A percentile compares a stretch with the other conserved stretches of the same genome.
These are phyloP conservation scores for Cervus canadensis DNA, from an alignment of 2,113 vertebrate species.

Conservation along the genomic window DNA sequence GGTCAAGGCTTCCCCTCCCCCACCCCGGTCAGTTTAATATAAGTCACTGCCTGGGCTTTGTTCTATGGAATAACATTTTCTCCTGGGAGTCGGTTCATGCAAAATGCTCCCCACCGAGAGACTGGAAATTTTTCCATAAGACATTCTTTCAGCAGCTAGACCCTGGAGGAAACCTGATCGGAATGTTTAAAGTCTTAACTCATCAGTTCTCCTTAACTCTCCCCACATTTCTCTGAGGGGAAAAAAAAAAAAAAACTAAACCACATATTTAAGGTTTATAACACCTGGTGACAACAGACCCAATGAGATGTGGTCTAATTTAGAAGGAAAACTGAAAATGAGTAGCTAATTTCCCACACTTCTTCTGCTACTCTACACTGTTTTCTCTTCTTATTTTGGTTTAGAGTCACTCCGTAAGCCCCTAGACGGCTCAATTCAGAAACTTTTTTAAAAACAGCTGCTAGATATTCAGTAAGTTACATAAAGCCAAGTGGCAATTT, in stretches of 20 bases:
- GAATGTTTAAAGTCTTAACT: slow-evolving; percentile 81
- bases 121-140: slow-evolving; percentile 95
- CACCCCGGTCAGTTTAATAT: slow-evolving; percentile 87
- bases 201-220: slow-evolving; percentile 65
- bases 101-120: slow-evolving; percentile 91
- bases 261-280: slow-evolving; percentile 67
- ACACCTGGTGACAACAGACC: slow-evolving; percentile 55
- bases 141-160: slow-evolving; percentile 86
- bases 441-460: slow-evolving; percentile 28
- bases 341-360: slow-evolving; percentile 54
- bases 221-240: slow-evolving; percentile 55
- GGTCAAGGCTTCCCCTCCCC: slow-evolving; percentile 63
- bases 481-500: slow-evolving; percentile 41
- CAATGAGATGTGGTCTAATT: slow-evolving; percentile 48
- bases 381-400: slow-evolving; percentile 61
- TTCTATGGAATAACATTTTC: slow-evolving; percentile 90
- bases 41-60: slow-evolving; percentile 85
- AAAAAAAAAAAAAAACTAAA: slow-evolving; percentile 34
- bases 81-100: slow-evolving; percentile 92
- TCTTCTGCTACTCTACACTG: slow-evolving; percentile 51
- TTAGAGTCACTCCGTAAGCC: slow-evolving; percentile 70
- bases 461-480: slow-evolving; percentile 51
- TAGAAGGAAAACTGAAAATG: slow-evolving; percentile 60
- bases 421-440: slow-evolving; percentile 65
- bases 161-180: slow-evolving; percentile 87